Conservation (phyloP, 2,888 invertebrate genomes). For the Calliopum simillimum region DNA sequence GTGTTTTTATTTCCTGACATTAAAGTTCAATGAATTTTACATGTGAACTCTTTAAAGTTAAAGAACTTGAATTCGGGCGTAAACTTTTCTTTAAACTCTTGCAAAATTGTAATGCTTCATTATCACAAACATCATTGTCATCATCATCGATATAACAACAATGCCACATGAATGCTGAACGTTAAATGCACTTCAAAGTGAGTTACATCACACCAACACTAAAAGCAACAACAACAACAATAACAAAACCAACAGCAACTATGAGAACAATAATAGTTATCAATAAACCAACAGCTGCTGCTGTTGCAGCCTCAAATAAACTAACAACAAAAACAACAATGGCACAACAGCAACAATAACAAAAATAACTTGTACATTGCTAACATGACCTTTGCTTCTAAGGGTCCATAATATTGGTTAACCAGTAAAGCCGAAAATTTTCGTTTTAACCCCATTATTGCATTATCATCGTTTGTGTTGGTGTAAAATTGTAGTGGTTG, state of each 20-base stretch:
- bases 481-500: not conserved
- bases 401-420: slow-evolving; percentile 15
- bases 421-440: slow-evolving; percentile 11
- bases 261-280: not conserved
- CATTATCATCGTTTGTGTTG: slow-evolving; percentile 1
- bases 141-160: too few species aligned
- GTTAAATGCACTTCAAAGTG: not conserved
- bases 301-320: not conserved
- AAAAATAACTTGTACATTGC: not conserved
- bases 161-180: not conserved
- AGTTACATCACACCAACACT: not conserved
- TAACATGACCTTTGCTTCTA: slow-evolving; percentile 25
- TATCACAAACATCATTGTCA: too few species aligned
- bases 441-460: slow-evolving; percentile 2
- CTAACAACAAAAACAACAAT: not conserved
- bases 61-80: too few species aligned
- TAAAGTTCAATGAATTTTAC: too few species aligned
- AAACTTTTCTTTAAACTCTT: too few species aligned
- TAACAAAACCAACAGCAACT: not conserved
- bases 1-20: too few species aligned
- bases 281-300: not conserved
- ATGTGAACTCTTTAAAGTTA: too few species aligned
- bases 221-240: not conserved
- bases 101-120: too few species aligned
- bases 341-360: slow-evolving; percentile 2